phyloP scores from a whole-genome alignment of 2,113 vertebrate species.

The Seriola aureovittata region DNA sequence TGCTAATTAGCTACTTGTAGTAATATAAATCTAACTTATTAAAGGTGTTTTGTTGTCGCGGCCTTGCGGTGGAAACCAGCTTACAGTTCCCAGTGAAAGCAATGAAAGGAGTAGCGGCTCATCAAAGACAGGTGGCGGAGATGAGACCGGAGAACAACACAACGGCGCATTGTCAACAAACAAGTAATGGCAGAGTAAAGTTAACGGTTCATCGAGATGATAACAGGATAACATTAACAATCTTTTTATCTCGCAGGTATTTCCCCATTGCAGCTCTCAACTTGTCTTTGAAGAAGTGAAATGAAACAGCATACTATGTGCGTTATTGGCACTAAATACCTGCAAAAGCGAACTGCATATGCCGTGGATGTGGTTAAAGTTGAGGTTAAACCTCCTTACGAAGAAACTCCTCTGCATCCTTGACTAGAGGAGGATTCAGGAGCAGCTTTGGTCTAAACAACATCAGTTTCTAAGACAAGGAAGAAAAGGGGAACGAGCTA shows the following conservation, averaged over 20 bases:
- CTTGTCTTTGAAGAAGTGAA: background rate
- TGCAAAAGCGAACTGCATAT: too few relatives aligned
- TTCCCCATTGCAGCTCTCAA: background rate
- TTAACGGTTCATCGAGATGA: slow-evolving; percentile 9
- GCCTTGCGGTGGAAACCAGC: background rate
- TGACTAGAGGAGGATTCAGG: background rate
- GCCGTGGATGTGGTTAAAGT: background rate
- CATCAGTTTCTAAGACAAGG: background rate
- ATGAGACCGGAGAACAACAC: slow-evolving; percentile 2
- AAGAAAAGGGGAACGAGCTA: background rate
- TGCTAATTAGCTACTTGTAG: background rate
- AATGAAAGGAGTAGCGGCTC: background rate
- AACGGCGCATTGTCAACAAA: background rate
- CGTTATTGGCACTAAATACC: too few relatives aligned
- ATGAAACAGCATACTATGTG: background rate
- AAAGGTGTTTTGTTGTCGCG: background rate
- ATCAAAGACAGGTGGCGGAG: background rate
- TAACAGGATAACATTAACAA: background rate
- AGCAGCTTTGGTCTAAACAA: background rate
- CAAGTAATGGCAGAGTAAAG: background rate
- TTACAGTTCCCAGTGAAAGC: background rate
- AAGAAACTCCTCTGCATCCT: background rate
- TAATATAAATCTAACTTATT: background rate
- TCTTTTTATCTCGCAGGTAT: background rate
- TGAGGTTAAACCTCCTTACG: background rate